A percentile compares a stretch with the other conserved stretches of the same genome.
Evolutionary conservation across 2,888 invertebrate species (phyloP).

Genomic region (Tiliacea aurago): DNA sequence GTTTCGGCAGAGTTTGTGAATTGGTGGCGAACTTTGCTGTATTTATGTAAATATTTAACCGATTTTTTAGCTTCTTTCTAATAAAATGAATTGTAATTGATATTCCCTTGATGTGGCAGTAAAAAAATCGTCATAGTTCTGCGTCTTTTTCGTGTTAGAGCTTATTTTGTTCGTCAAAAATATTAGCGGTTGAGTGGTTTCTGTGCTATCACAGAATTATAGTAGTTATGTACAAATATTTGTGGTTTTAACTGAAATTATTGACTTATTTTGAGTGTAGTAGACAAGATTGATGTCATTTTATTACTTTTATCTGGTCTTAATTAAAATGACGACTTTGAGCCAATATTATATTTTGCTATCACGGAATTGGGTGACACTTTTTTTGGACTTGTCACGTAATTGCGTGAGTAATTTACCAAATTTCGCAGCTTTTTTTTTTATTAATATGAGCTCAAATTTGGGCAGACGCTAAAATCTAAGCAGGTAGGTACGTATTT

Average conservation of each 20-base stretch:
- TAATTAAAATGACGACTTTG: conserved; percentile 4
- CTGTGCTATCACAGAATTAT: conserved; percentile 15
- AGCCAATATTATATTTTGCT: neutral
- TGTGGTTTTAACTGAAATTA: conserved; percentile 11
- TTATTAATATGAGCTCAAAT: conserved; percentile 7
- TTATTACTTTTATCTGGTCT: conserved; percentile 3
- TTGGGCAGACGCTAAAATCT: conserved; percentile 22
- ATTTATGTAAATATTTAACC: no score
- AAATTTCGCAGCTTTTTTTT: conserved; percentile 7
- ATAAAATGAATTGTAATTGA: no score
- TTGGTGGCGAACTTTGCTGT: no score
- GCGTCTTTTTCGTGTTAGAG: no score
- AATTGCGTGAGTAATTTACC: conserved; percentile 17
- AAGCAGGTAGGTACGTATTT: conserved; percentile 13
- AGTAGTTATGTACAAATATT: conserved; percentile 9
- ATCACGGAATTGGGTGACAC: no score
- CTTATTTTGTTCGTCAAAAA: neutral
- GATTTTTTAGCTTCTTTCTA: no score
- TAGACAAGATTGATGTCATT: conserved; percentile 9
- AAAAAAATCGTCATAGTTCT: no score
- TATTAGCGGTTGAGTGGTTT: conserved; percentile 9
- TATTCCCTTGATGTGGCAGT: no score
- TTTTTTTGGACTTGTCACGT: conserved; percentile 7
- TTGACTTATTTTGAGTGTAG: conserved; percentile 6
- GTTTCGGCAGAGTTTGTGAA: no score